Base-by-base conservation (phyloP, 2,888 invertebrate genomes). In the Drosophila koepferae region DNA sequence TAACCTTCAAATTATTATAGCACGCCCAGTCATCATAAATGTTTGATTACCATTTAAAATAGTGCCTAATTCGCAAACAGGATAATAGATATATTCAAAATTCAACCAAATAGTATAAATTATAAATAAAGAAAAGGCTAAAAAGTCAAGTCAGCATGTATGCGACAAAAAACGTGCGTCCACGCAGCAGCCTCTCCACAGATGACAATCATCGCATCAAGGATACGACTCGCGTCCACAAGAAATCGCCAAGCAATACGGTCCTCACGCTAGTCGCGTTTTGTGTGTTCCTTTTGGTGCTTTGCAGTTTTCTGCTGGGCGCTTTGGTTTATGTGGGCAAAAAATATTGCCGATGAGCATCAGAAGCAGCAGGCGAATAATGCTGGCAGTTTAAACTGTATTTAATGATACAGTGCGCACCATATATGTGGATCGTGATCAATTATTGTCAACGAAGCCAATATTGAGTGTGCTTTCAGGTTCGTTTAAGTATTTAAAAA, bases 311-410 rank as follows among this genome's bases (percentile, higher is more conserved):
- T 67, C 82, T 93, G 53, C 76, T 93, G 65, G 91, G 91, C 23
- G 91, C 92, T 43, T 81, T 93, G 28, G 92, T 93, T 40, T 92
- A 92, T 74, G 92, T 93, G 34, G 93, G 93, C 38, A 90, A 90
- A n/a, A 67, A 91, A 86, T 61, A 92, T 91, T 65, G 92, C 90
- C 54, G 90, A 90, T 7, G 91, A 91, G 63, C 90, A 89, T 51
- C 80, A 74, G 51, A 71, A 65, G 40, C 81, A 74, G 55, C 70
- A 77, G 61, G 34, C 71, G 12, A 77, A 55, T 41, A 77, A 53
- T 41, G 69, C 67, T 10, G 65, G 65, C n/a, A 69, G 55, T 43
- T 59, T 69, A 16, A n/a, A 59, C 69, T 48, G 56, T 64, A 48
- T 28, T 73, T 23, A 80, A 86, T 31, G 73, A 68, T 9, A 75